Conservation (phyloP, 2,797 vertebrate species). For the Momotus momota region DNA sequence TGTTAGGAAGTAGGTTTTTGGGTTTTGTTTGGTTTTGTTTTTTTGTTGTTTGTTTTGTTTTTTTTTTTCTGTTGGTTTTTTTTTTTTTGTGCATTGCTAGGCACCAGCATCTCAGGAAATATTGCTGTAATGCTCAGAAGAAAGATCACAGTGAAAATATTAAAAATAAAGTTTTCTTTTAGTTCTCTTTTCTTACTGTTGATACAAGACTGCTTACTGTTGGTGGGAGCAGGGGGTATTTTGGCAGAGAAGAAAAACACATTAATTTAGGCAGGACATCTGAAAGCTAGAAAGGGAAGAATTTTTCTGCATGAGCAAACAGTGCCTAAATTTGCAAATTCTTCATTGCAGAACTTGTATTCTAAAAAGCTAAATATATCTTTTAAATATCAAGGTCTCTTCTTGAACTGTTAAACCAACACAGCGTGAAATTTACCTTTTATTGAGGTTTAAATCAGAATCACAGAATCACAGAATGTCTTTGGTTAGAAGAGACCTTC, state of each 20-base stretch:
- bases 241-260: neutral
- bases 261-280: neutral
- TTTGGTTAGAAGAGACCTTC: no score
- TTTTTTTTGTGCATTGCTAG: neutral
- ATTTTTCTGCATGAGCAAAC: neutral
- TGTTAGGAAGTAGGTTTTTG: neutral
- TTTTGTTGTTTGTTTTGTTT: neutral
- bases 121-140: neutral
- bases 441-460: neutral
- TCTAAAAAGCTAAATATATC: neutral
- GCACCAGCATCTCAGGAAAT: neutral
- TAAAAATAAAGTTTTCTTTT: neutral
- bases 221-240: neutral
- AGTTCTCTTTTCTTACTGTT: neutral
- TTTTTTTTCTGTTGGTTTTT: neutral
- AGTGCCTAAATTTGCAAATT: neutral
- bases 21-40: neutral
- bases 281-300: neutral
- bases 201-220: rapidly evolving
- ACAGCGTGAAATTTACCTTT: neutral
- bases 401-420: neutral
- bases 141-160: neutral
- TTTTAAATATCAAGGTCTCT: neutral
- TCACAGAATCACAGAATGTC: no score
- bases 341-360: neutral